phyloP scores from a whole-genome alignment of 2,888 invertebrate species.

The Agrochola litura region DNA sequence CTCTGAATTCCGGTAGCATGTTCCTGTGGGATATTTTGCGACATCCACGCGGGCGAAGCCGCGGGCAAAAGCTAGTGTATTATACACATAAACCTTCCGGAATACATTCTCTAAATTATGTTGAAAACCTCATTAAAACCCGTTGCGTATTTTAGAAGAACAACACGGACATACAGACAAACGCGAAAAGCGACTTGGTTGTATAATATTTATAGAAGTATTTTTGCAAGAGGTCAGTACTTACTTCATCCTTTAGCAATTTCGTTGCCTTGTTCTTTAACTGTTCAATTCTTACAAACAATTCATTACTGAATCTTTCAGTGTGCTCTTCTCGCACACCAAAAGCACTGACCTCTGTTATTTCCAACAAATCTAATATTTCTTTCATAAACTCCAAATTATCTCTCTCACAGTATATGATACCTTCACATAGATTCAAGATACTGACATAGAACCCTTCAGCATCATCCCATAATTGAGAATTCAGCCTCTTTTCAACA shows the following conservation, averaged over 20 bases:
- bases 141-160: too few relatives aligned
- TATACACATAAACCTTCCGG: too few relatives aligned
- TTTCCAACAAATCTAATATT: conserved; percentile 77
- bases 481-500: conserved; percentile 83
- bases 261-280: conserved; percentile 71
- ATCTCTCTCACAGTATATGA: conserved; percentile 75
- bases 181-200: too few relatives aligned
- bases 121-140: too few relatives aligned
- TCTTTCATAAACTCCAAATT: conserved; percentile 73
- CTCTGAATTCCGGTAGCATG: too few relatives aligned
- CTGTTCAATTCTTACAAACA: conserved; percentile 77
- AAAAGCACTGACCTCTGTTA: conserved; percentile 77
- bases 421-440: conserved; percentile 78
- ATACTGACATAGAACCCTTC: conserved; percentile 81
- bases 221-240: conserved; percentile 36
- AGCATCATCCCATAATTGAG: conserved; percentile 85
- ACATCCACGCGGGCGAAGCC: too few relatives aligned
- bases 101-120: too few relatives aligned
- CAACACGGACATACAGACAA: too few relatives aligned
- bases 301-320: conserved; percentile 85
- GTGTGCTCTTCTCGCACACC: conserved; percentile 81
- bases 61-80: too few relatives aligned
- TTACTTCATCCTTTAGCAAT: conserved; percentile 74
- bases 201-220: background rate
- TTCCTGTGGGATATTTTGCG: too few relatives aligned